Base-by-base conservation (phyloP, 2,113 vertebrate species). In the Onychostoma macrolepis region DNA sequence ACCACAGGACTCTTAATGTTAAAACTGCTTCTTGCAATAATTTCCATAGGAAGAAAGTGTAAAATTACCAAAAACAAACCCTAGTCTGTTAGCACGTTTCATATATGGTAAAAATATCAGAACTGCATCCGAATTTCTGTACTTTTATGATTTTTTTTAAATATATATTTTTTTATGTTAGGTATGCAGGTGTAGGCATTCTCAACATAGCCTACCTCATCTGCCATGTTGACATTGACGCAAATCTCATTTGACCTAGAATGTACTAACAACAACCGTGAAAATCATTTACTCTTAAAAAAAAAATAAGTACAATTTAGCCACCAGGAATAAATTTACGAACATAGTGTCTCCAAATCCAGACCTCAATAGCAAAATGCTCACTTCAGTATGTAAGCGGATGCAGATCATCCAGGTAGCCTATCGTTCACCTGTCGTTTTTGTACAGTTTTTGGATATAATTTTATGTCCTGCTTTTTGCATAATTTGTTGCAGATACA, bases 41-140 rank as follows among this genome's bases (percentile, higher is more conserved):
- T 30, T 65, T 65, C 61, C 30, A 21, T 43, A 2, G 3, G n/a
- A 48, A 76, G 12, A 28, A 76, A 26, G 58, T 65, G 36, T 65
- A 13, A 3, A 63, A 65, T 81, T 30, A 81, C 58, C 26, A 81
- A 45, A 80, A 81, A 67, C 38, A 81, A 43, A 63, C 9, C 7
- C 33, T 26, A 21, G 33, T 80, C 4, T 75, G 72, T n/a, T 45
- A 75, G 24, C 72, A 4, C 24, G 1, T 75, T 75, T 75, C 21
- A 45, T 45, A 75, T n/a, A 74, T 3, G 1, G 13, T 3, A 45
- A 50, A 53, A 36, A 36, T 30, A 30, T 67, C 63, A 67, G 13
- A 15, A 21, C 3, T 72, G 33, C 0, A 38, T 38, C 3, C 6
- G 30, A 17, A 36, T 21, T 36, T 33, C 3, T 38, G 19, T 21